A percentile compares a stretch with the other conserved stretches of the same genome.
Conservation (phyloP, 2,797 vertebrate genomes). For the Gobionotothen gibberifrons region DNA sequence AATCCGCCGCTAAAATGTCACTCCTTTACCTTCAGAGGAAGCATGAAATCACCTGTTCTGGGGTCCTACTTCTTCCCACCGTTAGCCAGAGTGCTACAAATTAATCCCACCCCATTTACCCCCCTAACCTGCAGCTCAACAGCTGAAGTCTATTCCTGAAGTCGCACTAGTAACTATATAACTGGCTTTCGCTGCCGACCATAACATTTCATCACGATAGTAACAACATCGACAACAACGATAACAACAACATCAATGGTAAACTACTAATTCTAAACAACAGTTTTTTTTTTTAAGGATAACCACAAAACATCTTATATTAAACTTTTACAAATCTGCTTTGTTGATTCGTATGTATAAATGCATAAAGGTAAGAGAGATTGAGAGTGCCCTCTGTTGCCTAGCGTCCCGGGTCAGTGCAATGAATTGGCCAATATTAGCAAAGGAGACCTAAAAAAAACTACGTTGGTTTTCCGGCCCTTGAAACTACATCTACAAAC, state of each 20-base stretch:
- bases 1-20: conserved; percentile 12
- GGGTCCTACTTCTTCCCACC: conserved; percentile 55
- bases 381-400: conserved; percentile 83
- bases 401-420: conserved; percentile 84
- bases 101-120: conserved; percentile 53
- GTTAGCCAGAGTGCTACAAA: conserved; percentile 77
- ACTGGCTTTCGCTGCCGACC: conserved; percentile 71
- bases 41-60: conserved; percentile 57
- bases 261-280: conserved; percentile 82
- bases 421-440: conserved; percentile 75
- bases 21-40: conserved; percentile 48
- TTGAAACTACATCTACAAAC: conserved; percentile 36
- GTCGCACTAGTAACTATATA: conserved; percentile 68
- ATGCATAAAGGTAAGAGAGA: conserved; percentile 87
- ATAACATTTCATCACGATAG: conserved; percentile 80
- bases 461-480: conserved; percentile 55
- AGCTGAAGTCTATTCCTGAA: conserved; percentile 73
- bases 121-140: conserved; percentile 60
- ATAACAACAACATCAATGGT: conserved; percentile 74
- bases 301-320: conserved; percentile 88
- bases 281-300: conserved; percentile 73
- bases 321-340: conserved; percentile 90
- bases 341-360: conserved; percentile 86
- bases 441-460: conserved; percentile 64
- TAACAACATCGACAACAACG: conserved; percentile 78